Evolutionary conservation across 2,888 invertebrate genomes (phyloP).

Genomic region (Xylocampa areola): DNA sequence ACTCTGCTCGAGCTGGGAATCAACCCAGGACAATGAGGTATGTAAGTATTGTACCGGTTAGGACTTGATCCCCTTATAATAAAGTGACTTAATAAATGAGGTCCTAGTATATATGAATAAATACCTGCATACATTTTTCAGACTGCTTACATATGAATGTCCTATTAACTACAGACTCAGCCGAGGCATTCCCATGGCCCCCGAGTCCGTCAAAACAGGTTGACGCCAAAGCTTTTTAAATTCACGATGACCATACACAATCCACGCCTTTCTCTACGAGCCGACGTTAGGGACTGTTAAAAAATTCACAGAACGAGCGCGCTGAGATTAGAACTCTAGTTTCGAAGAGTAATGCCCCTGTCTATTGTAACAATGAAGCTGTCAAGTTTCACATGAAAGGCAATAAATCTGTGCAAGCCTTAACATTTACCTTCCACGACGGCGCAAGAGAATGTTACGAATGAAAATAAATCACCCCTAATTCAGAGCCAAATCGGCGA

Average conservation of each 20-base stretch:
- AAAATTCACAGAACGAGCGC: constrained; percentile 44
- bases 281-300: constrained; percentile 35
- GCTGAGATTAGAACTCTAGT: constrained; percentile 46
- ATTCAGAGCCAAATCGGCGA: constrained; percentile 74
- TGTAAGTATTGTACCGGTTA: too few species aligned
- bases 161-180: constrained; percentile 10
- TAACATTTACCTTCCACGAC: constrained; percentile 69
- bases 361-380: constrained; percentile 62
- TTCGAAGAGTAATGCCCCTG: constrained; percentile 51
- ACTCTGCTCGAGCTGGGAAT: too few species aligned
- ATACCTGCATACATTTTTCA: too few species aligned
- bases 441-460: constrained; percentile 66
- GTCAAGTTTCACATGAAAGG: constrained; percentile 66
- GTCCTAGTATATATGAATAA: too few species aligned
- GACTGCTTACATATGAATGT: constrained; percentile 8
- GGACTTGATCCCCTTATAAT: too few species aligned
- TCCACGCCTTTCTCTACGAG: not conserved
- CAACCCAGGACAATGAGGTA: too few species aligned
- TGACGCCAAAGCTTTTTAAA: constrained; percentile 12
- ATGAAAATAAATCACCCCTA: constrained; percentile 79
- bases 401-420: constrained; percentile 68
- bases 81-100: too few species aligned
- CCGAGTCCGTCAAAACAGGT: constrained; percentile 16
- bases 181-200: constrained; percentile 1
- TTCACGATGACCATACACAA: constrained; percentile 8